Evolutionary conservation across 1,140 invertebrate species (phyloP).

Genomic region (Drosophila arizonae): DNA sequence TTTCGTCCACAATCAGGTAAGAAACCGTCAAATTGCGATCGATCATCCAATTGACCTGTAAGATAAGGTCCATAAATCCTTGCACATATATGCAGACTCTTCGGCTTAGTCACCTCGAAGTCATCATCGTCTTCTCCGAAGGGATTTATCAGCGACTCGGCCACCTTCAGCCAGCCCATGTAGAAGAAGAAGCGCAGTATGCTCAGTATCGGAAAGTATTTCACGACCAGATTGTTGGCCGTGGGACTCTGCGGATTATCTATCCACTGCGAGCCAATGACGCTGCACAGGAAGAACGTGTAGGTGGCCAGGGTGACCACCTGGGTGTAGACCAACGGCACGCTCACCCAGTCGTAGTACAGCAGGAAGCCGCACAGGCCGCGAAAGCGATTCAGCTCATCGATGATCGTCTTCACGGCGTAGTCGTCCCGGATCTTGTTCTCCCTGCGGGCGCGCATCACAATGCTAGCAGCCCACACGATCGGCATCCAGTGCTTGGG

Average conservation of each 20-base stretch:
- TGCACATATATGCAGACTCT: background rate
- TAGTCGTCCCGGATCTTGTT: slow-evolving; percentile 96
- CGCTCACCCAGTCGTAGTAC: slow-evolving; percentile 95
- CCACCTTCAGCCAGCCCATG: slow-evolving; percentile 94
- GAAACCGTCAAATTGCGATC: slow-evolving; percentile 93
- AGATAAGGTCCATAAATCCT: background rate
- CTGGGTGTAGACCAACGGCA: slow-evolving; percentile 97
- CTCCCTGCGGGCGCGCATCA: slow-evolving; percentile 93
- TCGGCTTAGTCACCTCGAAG: slow-evolving; percentile 79
- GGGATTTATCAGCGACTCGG: slow-evolving; percentile 90
- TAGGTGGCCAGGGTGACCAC: slow-evolving; percentile 96
- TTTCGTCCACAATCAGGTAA: slow-evolving; percentile 95
- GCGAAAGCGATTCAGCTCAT: slow-evolving; percentile 94
- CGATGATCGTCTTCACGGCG: slow-evolving; percentile 94
- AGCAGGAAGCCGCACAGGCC: slow-evolving; percentile 91
- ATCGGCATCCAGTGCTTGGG: slow-evolving; percentile 98
- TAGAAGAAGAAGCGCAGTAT: slow-evolving; percentile 93
- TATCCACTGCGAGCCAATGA: slow-evolving; percentile 91
- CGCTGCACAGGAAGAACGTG: slow-evolving; percentile 90
- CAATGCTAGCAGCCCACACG: slow-evolving; percentile 96
- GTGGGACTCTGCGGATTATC: slow-evolving; percentile 73
- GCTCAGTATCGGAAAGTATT: slow-evolving; percentile 93
- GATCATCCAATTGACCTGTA: slow-evolving; percentile 92
- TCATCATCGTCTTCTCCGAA: slow-evolving; percentile 95
- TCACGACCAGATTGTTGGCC: slow-evolving; percentile 84